Conservation (phyloP, 1,140 invertebrate genomes). For the Colletes latitarsis region DNA sequence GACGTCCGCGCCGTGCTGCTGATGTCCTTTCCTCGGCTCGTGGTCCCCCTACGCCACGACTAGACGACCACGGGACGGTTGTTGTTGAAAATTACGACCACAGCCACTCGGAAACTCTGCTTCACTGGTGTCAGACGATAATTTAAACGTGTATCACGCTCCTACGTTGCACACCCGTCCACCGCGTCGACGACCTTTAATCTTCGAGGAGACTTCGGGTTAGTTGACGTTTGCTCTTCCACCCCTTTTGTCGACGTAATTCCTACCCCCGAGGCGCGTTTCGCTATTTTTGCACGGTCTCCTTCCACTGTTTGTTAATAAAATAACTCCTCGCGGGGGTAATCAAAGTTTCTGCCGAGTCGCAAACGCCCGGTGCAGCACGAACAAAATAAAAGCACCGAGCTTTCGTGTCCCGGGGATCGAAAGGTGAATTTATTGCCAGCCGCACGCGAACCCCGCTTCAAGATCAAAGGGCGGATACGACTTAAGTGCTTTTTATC, state of each 20-base stretch:
- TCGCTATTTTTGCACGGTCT: no score
- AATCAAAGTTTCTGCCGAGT: no score
- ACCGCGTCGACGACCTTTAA: background rate
- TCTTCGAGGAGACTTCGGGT: background rate
- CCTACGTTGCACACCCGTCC: background rate
- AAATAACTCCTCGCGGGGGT: no score
- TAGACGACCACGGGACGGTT: conserved; percentile 38
- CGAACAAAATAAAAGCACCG: conserved; percentile 21
- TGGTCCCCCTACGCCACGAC: conserved; percentile 16
- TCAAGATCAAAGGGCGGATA: conserved; percentile 63
- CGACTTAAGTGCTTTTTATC: conserved; percentile 64
- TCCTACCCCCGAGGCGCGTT: background rate
- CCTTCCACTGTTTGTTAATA: no score
- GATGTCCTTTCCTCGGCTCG: conserved; percentile 50
- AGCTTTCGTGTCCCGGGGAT: conserved; percentile 46
- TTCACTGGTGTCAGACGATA: conserved; percentile 13
- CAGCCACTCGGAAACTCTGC: conserved; percentile 26
- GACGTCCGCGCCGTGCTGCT: conserved; percentile 25
- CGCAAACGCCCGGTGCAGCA: background rate
- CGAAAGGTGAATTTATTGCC: conserved; percentile 59
- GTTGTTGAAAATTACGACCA: conserved; percentile 55
- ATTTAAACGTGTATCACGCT: conserved; percentile 31
- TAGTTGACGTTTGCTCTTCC: background rate
- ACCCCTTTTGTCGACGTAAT: background rate
- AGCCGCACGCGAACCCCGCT: conserved; percentile 52